Base-by-base conservation (phyloP, 1,140 invertebrate genomes). In the Drosophila pseudoananassae region DNA sequence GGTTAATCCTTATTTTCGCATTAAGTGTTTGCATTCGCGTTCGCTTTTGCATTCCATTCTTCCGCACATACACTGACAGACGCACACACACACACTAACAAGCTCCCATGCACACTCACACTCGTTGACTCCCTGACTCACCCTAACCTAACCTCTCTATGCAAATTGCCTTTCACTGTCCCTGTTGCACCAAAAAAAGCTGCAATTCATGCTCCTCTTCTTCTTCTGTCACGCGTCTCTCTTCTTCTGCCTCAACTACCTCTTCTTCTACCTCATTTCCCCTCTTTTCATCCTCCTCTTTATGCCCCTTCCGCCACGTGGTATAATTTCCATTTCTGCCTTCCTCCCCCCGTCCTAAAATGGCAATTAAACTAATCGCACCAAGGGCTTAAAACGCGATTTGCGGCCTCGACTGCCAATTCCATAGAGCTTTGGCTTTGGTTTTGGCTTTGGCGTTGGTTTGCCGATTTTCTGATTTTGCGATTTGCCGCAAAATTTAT, bases 361-460 rank as follows among this genome's bases (percentile, higher is more conserved):
- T 54, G 82, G 90, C 89, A 91, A 91, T 91, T 91, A 91, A 91
- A 91, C 90, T 91, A 91, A 91, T 91, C 90, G 83, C 85, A 89
- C 77, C 78, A 77, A 76, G 74, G 85, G 90, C 84, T 91, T 91
- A 90, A 91, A 91, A 85, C 78, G 81, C 85, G 84, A 91, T 91
- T 91, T 89, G 87, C 46, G 85, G 85, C 76, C 64, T 72, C 83
- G 83, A 88, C 88, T 87, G 78, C 59, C 82, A 88, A 82, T 75
- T 78, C 58, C 54, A 55, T 43, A 25, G 33, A 36, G 33, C 10
- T 36, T 10, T 27, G 33, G 33, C 8, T 31, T 9, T 31, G 29
- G 29, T 14, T 40, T 15, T 14, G n/a, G 14, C 25, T 23, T 27
- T 7, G 6, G 25, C 10, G 50, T 53, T 54, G n/a, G 4, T 15